Percentiles rank a stretch among this genome's conserved stretches.
phyloP scores from a whole-genome alignment of 1,140 invertebrate genomes.

The Pygmarrhopalites habei region DNA sequence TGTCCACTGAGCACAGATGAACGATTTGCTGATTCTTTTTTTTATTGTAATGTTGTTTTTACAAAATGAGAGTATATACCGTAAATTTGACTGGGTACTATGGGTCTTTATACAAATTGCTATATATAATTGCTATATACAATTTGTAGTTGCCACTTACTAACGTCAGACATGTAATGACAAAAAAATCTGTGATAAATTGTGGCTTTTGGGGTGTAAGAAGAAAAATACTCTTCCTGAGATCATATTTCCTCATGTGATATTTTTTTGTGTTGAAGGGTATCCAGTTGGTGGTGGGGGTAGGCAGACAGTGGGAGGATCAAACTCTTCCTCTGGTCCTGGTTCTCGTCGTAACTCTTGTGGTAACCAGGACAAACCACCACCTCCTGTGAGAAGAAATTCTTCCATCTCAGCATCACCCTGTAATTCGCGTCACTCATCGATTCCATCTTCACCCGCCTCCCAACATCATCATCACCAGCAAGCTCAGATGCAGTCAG shows the following conservation, averaged over 20 bases:
- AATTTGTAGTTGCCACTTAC: no score
- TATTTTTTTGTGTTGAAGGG: conserved; percentile 39
- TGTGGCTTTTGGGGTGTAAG: no score
- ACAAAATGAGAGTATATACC: no score
- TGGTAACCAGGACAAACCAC: conserved; percentile 54
- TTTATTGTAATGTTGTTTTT: no score
- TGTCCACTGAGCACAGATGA: no score
- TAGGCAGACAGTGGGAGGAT: conserved; percentile 39
- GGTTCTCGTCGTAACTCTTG: conserved; percentile 41
- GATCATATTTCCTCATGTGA: no score
- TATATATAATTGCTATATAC: no score
- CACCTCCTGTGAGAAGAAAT: conserved; percentile 74
- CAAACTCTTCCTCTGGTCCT: conserved; percentile 55
- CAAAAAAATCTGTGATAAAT: no score
- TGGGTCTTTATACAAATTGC: no score
- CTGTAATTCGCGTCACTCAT: conserved; percentile 11
- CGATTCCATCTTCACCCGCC: conserved; percentile 9
- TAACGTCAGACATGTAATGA: no score
- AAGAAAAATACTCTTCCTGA: conserved; percentile 1
- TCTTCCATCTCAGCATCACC: conserved; percentile 47
- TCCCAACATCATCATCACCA: background rate
- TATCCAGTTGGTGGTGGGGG: conserved; percentile 44
- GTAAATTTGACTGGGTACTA: no score
- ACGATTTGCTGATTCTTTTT: no score
- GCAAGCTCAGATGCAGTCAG: conserved; percentile 8